These are phyloP conservation scores for Pomacea maculata DNA, from an alignment of 1,140 invertebrate genomes.

Conservation along the genomic window DNA sequence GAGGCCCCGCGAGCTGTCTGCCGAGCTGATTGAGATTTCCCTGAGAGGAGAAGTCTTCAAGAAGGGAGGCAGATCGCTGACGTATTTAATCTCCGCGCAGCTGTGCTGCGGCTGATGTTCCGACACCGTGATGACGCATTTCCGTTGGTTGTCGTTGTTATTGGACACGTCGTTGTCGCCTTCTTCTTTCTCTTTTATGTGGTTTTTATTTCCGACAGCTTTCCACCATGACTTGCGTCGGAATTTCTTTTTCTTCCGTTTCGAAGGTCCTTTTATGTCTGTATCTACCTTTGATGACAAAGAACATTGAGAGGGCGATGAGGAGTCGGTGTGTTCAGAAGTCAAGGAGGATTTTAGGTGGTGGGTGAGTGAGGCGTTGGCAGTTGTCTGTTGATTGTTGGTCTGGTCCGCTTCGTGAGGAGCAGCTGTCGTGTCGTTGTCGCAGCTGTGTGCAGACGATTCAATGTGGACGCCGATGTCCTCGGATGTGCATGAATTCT, in stretches of 20 bases:
- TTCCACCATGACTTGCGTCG: neutral
- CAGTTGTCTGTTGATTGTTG: neutral
- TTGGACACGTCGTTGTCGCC: neutral
- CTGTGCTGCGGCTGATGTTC: neutral
- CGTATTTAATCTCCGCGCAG: neutral
- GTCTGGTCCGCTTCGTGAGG: neutral
- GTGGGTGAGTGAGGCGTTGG: constrained; percentile 1
- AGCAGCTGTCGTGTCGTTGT: neutral
- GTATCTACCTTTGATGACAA: neutral
- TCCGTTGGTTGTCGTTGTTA: neutral
- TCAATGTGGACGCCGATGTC: constrained; percentile 17
- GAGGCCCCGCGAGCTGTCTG: constrained; percentile 2
- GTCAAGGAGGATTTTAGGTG: constrained; percentile 2
- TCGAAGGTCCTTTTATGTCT: neutral
- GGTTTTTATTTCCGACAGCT: neutral
- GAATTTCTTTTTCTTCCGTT: neutral
- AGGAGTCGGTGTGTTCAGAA: neutral
- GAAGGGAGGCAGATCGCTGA: neutral
- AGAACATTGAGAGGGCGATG: no score
- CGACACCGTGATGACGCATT: constrained; percentile 10
- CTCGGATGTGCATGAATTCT: constrained; percentile 24
- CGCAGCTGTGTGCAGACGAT: neutral
- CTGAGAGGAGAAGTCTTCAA: constrained; percentile 5
- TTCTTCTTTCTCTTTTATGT: neutral
- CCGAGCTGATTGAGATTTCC: constrained; percentile 4